phyloP scores from a whole-genome alignment of 1,140 invertebrate species.

The Heliconius nattereri region DNA sequence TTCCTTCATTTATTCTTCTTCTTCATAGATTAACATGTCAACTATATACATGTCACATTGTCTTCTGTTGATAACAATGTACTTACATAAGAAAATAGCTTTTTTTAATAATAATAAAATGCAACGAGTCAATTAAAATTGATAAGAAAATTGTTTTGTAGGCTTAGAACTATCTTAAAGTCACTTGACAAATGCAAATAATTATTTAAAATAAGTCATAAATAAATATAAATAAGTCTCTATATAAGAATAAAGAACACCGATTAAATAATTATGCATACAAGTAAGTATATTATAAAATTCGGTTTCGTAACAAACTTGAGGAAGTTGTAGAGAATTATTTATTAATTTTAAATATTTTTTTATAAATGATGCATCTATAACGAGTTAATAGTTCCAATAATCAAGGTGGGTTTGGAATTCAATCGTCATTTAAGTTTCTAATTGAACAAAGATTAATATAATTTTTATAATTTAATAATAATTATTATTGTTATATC shows the following conservation, averaged over 20 bases:
- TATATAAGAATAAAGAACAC: neutral
- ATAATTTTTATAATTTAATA: neutral
- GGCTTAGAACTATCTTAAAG: neutral
- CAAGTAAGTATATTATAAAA: too few relatives aligned
- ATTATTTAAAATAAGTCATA: neutral
- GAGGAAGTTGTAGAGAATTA: neutral
- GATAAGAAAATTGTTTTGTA: neutral
- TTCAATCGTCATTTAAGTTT: constrained; percentile 2
- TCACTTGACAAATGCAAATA: neutral
- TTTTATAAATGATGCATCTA: neutral
- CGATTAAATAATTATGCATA: too few relatives aligned
- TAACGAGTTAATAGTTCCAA: neutral
- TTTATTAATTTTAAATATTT: neutral
- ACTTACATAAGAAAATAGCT: too few relatives aligned
- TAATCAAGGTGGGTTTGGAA: neutral
- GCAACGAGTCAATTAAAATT: neutral
- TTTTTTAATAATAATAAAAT: too few relatives aligned
- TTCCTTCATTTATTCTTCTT: too few relatives aligned
- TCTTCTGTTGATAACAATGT: too few relatives aligned
- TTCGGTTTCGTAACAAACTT: neutral
- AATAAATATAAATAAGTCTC: neutral
- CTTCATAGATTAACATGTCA: too few relatives aligned
- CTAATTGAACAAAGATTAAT: neutral
- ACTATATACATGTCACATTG: too few relatives aligned
- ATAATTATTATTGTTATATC: too few relatives aligned